phyloP scores from a whole-genome alignment of 2,888 invertebrate species.

The Helicoverpa assulta region DNA sequence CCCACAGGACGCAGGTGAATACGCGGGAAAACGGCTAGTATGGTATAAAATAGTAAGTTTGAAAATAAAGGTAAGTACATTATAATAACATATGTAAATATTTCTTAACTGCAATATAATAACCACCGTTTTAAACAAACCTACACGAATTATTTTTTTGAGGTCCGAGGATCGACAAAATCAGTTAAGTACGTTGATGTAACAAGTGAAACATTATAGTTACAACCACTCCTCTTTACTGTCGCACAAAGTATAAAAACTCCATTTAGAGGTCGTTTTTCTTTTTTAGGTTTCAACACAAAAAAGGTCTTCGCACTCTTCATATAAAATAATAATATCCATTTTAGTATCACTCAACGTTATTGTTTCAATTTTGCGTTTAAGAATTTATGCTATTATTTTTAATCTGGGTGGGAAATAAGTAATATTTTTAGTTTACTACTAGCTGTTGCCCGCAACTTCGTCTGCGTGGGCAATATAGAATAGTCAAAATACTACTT shows the following conservation, averaged over 20 bases:
- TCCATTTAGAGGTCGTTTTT: constrained; percentile 26
- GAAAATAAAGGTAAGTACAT: no score
- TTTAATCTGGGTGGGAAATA: not conserved
- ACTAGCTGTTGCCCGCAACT: no score
- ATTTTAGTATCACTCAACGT: not conserved
- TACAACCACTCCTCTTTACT: constrained; percentile 43
- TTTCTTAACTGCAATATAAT: no score
- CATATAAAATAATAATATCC: constrained; percentile 8
- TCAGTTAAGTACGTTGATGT: not conserved
- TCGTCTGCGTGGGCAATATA: no score
- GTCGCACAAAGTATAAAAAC: constrained; percentile 29
- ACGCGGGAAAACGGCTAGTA: no score
- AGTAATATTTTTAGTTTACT: not conserved
- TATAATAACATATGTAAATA: no score
- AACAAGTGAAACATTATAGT: constrained; percentile 17
- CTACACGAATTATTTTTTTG: not conserved
- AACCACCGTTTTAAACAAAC: no score
- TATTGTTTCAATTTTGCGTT: not conserved
- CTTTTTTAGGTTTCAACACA: constrained; percentile 14
- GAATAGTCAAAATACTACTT: no score
- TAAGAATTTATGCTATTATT: not conserved
- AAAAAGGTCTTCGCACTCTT: not conserved
- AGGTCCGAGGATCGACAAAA: constrained; percentile 1
- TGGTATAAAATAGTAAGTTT: no score
- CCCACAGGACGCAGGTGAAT: no score